Base-by-base conservation (phyloP, 2,113 vertebrate genomes). In the Rhodinocichla rosea region DNA sequence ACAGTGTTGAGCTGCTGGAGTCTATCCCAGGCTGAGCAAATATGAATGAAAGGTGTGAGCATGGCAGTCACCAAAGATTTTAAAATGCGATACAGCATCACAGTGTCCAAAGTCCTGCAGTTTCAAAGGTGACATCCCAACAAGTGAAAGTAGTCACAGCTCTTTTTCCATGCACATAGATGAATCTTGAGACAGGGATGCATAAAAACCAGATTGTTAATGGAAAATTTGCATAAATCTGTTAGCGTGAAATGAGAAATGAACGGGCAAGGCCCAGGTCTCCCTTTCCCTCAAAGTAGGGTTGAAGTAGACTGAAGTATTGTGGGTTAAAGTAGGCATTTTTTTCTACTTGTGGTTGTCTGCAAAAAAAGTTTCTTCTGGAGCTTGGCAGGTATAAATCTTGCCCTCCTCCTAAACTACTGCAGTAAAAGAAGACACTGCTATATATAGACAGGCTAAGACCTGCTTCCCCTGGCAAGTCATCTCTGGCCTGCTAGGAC, bases 1-100 rank as follows among this genome's bases (percentile, higher is more conserved):
- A 42, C 28, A 76, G n/a, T 39, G 42, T 81, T 90, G 64, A 93
- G 68, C 56, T 92, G 33, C 73, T 96, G 89, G 76, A 92, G 32
- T 71, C 53, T 8, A 2, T 86, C 73, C 92, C 80, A 93, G 86
- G 47, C 68, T 93, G 44, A 47, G 39, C 4, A 92, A 94, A 47
- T 68, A 87, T 75, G 92, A 96, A 96, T 81, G 68, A 96, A 92
- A 97, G 30, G 27, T 74, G 86, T 32, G 15, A 96, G 10, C 24
- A 40, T 6, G 71, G 33, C 24, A 89, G 64, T 27, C 35, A 40
- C 16, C 18, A 64, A 92, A 74, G 35, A 52, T 70, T 83, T 93
- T 68, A 39, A 89, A 89, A 87, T 78, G 7, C 32, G 33, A 33
- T 55, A 42, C 2, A 74, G 1, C 19, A n/a, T n/a, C 0, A 1